Evolutionary conservation across 1,140 invertebrate species (phyloP), one percentile per base, ranked within the genome.

Genomic region (Heliothis subflexa): DNA sequence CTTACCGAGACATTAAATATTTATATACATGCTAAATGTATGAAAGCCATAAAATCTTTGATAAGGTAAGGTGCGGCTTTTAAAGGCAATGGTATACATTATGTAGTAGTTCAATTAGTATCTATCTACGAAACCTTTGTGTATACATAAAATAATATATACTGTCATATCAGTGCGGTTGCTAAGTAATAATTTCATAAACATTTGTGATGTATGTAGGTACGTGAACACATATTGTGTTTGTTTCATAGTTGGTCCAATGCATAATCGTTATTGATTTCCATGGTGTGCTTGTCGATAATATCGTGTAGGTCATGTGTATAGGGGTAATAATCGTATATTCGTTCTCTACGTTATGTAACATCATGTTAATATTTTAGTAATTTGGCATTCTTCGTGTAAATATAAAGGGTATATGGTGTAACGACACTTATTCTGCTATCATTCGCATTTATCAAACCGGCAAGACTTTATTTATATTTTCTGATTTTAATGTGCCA

Each of bases 271-370:
- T 68, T 84, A 80, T 80, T 84, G 73, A 81, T 81, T 84, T 80
- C 66, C 57, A 70, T 86, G 61, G 75, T 83, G 80, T 86, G 85
- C 83, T 79, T 55, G 79, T 81, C 62, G 74, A 83, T 79, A 59
- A 83, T 85, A 79, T 83, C 80, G 72, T 78, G 80, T 83, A 70
- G 75, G 81, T 73, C 76, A 62, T 81, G 76, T 78, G 66, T 76
- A 75, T 49, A 70, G 18, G 33, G 33, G 50, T 78, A 83, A 81
- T 55, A 50, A 21, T 55, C 74, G 18, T 45, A 55, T 55, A 40
- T 28, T 66, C 74, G 25, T 75, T 40, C 62, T 14, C 74, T 21
- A 47, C 49, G 13, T 77, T 77, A 77, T 68, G 49, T 66, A 77
- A 66, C 45, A 47, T 54, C 12, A 78, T 71, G 40, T 54, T 78